These are phyloP conservation scores for Mareca strepera DNA, from an alignment of 2,797 vertebrate genomes.

Conservation along the genomic window DNA sequence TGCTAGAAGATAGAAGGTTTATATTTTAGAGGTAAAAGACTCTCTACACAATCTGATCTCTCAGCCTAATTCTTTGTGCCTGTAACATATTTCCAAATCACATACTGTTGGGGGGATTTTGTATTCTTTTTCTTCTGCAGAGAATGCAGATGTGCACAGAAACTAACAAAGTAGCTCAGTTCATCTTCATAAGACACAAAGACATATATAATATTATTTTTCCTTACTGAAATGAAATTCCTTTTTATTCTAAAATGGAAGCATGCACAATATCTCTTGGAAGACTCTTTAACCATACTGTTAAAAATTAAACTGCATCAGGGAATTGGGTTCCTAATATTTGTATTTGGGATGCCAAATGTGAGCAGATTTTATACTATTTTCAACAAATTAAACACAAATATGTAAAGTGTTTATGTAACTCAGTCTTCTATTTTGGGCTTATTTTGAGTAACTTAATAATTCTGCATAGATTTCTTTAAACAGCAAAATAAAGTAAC, in stretches of 20 bases:
- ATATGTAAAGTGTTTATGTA: slow-evolving; percentile 80
- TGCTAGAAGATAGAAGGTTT: slow-evolving; percentile 9
- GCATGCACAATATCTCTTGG: slow-evolving; percentile 37
- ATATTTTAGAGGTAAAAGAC: slow-evolving; percentile 21
- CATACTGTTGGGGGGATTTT: neutral
- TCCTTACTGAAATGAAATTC: neutral
- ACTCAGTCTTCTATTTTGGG: slow-evolving; percentile 75
- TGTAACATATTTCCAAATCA: neutral
- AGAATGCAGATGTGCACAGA: neutral
- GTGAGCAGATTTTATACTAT: slow-evolving; percentile 77
- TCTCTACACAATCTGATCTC: neutral
- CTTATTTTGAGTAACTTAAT: slow-evolving; percentile 71
- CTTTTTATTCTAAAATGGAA: slow-evolving; percentile 6
- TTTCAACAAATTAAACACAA: slow-evolving; percentile 81
- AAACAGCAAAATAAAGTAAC: slow-evolving; percentile 47
- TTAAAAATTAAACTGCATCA: slow-evolving; percentile 66
- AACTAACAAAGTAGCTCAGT: neutral
- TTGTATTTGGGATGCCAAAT: slow-evolving; percentile 79
- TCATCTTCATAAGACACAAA: neutral
- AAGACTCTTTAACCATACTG: slow-evolving; percentile 11
- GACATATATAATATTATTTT: neutral
- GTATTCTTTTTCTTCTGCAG: neutral
- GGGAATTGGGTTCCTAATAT: slow-evolving; percentile 75
- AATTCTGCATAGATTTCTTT: slow-evolving; percentile 69
- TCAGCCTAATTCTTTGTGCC: neutral